phyloP scores from a whole-genome alignment of 2,888 invertebrate species.

The Metacarcinus magister region DNA sequence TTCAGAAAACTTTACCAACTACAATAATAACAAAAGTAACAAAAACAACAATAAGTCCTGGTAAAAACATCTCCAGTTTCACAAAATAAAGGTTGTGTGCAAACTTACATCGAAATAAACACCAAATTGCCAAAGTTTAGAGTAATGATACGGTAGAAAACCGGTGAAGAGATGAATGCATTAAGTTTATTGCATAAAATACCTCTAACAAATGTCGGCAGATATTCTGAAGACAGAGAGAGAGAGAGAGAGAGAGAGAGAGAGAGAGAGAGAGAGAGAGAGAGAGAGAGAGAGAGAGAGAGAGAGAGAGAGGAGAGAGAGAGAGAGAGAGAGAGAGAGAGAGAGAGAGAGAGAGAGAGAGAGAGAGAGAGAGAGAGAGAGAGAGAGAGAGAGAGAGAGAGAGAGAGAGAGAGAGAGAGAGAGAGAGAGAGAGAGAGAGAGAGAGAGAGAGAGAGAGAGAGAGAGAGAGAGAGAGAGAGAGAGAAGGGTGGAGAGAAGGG shows the following conservation, averaged over 20 bases:
- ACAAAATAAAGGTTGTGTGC: neutral
- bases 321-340: neutral
- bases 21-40: neutral
- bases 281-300: slow-evolving; percentile 36
- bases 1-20: no score
- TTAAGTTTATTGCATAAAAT: neutral
- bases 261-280: neutral
- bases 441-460: neutral
- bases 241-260: neutral
- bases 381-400: neutral
- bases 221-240: neutral
- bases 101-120: neutral
- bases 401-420: slow-evolving; percentile 1
- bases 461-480: neutral
- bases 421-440: slow-evolving; percentile 11
- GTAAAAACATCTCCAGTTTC: neutral
- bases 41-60: neutral
- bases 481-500: neutral
- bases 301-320: neutral
- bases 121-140: neutral
- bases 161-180: neutral
- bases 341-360: neutral
- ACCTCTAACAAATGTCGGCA: neutral
- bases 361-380: neutral
- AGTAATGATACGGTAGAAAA: neutral